A percentile compares a stretch with the other conserved stretches of the same genome.
Evolutionary conservation across 2,113 vertebrate species (phyloP).

Genomic region (Hyla sarda): DNA sequence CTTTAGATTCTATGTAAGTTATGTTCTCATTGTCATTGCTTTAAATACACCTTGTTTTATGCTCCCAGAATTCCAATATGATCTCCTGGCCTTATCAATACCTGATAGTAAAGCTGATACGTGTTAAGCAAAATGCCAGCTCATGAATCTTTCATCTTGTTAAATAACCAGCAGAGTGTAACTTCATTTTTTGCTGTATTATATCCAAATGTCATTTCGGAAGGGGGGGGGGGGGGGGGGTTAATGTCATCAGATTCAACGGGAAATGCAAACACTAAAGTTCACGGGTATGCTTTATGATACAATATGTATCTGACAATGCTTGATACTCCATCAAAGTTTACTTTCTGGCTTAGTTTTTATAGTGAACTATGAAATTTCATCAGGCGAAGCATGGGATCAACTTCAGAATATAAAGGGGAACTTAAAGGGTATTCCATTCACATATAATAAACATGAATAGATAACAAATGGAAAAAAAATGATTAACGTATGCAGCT

Average conservation of each 20-base stretch:
- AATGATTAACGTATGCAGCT: too few relatives aligned
- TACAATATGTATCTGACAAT: conserved; percentile 26
- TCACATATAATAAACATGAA: too few relatives aligned
- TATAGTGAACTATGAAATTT: neutral
- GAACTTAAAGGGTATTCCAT: too few relatives aligned
- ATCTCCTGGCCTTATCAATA: conserved; percentile 33
- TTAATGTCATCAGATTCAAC: conserved; percentile 44
- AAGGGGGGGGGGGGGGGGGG: too few relatives aligned
- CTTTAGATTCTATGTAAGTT: neutral
- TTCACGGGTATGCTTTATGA: neutral
- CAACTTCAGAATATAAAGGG: neutral
- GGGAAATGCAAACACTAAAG: conserved; percentile 41
- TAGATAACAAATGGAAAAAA: too few relatives aligned
- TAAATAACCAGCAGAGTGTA: conserved; percentile 45
- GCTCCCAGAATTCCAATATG: neutral
- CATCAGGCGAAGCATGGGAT: neutral
- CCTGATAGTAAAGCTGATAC: conserved; percentile 38
- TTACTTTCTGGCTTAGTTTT: neutral
- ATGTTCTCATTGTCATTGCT: neutral
- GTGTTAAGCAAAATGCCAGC: conserved; percentile 38
- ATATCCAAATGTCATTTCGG: conserved; percentile 51
- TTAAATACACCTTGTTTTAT: conserved; percentile 2
- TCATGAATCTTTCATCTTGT: conserved; percentile 51
- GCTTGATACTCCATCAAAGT: conserved; percentile 6
- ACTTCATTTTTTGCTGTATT: conserved; percentile 43